phyloP scores from a whole-genome alignment of 2,113 vertebrate species.

The Erpornis zantholeuca region DNA sequence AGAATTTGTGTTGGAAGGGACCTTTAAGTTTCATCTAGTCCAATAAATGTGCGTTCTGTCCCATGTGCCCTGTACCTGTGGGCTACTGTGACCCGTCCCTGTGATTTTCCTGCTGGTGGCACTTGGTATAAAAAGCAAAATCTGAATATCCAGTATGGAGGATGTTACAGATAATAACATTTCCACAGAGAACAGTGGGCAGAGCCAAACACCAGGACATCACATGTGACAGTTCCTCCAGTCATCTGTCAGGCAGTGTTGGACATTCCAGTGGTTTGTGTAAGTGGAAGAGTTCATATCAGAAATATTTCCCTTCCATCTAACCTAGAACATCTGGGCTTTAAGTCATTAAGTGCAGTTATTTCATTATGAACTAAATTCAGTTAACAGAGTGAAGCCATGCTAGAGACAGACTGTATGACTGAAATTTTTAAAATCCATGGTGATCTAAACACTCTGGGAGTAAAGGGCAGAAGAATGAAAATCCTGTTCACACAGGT shows the following conservation, averaged over 20 bases:
- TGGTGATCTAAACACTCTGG: neutral
- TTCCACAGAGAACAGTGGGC: neutral
- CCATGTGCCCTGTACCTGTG: neutral
- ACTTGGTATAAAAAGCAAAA: neutral
- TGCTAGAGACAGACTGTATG: neutral
- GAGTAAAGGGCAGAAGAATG: neutral
- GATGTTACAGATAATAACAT: neutral
- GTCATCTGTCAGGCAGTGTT: neutral
- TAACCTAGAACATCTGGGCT: neutral
- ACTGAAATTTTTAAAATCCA: neutral
- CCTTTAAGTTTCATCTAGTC: neutral
- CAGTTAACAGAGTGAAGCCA: neutral
- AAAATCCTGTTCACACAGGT: neutral
- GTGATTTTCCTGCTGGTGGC: neutral
- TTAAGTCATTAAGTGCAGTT: neutral
- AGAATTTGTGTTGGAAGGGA: neutral
- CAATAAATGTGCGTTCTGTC: neutral
- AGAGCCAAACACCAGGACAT: neutral
- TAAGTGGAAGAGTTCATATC: neutral
- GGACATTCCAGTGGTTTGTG: neutral
- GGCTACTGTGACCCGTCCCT: neutral
- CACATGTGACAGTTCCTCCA: neutral
- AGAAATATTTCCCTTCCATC: neutral
- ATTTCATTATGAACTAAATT: neutral
- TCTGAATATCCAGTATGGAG: neutral